Percentiles rank a stretch among this genome's conserved stretches.
phyloP scores from a whole-genome alignment of 2,888 invertebrate species.

The Latrodectus hesperus region DNA sequence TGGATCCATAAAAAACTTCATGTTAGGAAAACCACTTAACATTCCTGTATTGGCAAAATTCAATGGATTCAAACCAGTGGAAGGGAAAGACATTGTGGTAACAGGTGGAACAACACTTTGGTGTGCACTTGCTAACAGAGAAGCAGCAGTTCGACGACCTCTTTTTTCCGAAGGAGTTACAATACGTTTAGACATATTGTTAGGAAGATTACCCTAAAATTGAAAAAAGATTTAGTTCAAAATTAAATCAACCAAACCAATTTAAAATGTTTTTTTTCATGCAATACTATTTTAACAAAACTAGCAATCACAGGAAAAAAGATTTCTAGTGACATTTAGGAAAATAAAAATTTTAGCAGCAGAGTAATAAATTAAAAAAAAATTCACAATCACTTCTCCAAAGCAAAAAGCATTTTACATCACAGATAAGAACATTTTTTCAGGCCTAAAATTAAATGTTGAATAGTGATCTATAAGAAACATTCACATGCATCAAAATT shows the following conservation, averaged over 20 bases:
- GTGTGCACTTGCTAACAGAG: slow-evolving; percentile 68
- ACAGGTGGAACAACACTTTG: slow-evolving; percentile 66
- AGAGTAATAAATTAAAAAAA: too few relatives aligned
- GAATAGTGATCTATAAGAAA: too few relatives aligned
- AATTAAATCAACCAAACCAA: background rate
- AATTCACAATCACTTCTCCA: too few relatives aligned
- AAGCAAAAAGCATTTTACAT: too few relatives aligned
- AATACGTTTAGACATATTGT: slow-evolving; percentile 60
- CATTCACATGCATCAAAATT: background rate
- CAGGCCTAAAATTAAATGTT: too few relatives aligned
- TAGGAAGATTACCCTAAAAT: slow-evolving; percentile 68
- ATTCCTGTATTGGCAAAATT: slow-evolving; percentile 73
- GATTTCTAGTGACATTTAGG: background rate
- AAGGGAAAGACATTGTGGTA: slow-evolving; percentile 74
- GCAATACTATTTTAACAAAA: slow-evolving; percentile 5
- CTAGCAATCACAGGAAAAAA: background rate
- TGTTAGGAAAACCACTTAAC: slow-evolving; percentile 74
- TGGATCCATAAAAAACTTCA: slow-evolving; percentile 72
- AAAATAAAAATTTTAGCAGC: background rate
- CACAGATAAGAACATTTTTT: too few relatives aligned
- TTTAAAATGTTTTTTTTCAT: slow-evolving; percentile 15
- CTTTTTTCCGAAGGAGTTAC: slow-evolving; percentile 68
- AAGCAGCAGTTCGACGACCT: slow-evolving; percentile 70
- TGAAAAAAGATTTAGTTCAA: background rate
- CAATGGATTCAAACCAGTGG: slow-evolving; percentile 72